phyloP scores from a whole-genome alignment of 2,113 vertebrate species.

The Notarius quadriscutis region DNA sequence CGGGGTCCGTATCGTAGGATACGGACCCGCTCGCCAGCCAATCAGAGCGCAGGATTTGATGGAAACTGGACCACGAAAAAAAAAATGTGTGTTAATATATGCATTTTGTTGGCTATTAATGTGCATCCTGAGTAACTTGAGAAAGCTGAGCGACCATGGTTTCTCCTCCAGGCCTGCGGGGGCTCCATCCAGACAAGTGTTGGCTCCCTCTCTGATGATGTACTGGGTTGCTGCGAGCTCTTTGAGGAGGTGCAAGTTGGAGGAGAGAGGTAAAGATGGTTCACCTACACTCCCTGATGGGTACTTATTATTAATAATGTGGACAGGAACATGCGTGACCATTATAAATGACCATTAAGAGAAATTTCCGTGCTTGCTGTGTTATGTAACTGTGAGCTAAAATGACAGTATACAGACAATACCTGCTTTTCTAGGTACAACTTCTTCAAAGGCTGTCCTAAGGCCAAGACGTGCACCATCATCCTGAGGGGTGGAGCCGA shows the following conservation, averaged over 20 bases:
- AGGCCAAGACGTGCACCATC: conserved; percentile 93
- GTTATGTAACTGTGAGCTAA: background rate
- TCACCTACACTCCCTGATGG: background rate
- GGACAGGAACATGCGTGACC: background rate
- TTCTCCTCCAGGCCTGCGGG: conserved; percentile 83
- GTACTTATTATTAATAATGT: background rate
- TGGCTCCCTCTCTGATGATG: conserved; percentile 76
- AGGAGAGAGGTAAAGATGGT: conserved; percentile 83
- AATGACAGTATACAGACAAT: background rate
- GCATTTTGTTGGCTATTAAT: background rate
- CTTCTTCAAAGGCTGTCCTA: conserved; percentile 92
- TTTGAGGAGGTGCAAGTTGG: conserved; percentile 96
- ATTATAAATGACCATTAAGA: background rate
- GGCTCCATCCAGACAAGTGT: conserved; percentile 98
- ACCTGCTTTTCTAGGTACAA: conserved; percentile 82
- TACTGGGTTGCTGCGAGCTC: conserved; percentile 87
- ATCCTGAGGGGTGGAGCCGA: conserved; percentile 92
- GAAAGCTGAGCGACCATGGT: background rate
- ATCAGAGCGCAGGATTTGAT: no score
- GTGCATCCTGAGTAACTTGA: background rate
- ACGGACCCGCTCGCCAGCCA: no score
- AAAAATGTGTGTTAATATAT: no score
- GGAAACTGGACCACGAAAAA: no score
- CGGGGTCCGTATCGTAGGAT: no score
- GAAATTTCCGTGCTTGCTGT: background rate